Conservation (phyloP, 2,888 invertebrate genomes). For the Xestoiulus laeticollis region DNA sequence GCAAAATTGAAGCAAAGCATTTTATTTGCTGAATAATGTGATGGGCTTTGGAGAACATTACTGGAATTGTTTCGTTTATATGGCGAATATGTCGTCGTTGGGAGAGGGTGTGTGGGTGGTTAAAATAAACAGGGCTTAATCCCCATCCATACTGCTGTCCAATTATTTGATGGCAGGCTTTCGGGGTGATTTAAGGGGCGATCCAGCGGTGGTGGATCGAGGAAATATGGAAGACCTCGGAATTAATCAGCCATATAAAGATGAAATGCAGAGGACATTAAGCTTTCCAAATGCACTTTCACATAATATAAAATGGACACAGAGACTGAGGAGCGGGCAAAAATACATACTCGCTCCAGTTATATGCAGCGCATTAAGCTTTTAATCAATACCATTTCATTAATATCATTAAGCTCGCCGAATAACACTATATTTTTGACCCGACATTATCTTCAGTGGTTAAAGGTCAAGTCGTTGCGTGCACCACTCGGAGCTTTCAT, state of each 20-base stretch:
- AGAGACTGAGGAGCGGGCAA: background rate
- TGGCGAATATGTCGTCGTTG: background rate
- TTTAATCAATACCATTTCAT: conserved; percentile 26
- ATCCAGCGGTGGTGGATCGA: conserved; percentile 19
- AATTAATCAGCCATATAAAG: conserved; percentile 26
- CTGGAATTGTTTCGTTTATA: conserved; percentile 26
- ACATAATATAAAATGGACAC: conserved; percentile 19
- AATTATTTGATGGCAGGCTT: conserved; percentile 4
- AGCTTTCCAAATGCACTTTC: conserved; percentile 26
- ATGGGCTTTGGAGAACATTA: conserved; percentile 23
- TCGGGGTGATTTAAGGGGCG: conserved; percentile 19
- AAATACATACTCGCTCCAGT: no score
- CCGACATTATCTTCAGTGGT: conserved; percentile 19
- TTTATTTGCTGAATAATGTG: conserved; percentile 22
- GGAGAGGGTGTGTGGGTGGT: background rate
- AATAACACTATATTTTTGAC: conserved; percentile 26
- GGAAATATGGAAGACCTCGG: conserved; percentile 26
- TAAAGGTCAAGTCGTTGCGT: conserved; percentile 18
- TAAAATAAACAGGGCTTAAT: conserved; percentile 7
- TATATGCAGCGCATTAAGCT: background rate
- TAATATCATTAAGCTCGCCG: conserved; percentile 2
- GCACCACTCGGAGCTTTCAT: background rate
- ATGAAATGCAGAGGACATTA: conserved; percentile 26
- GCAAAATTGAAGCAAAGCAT: conserved; percentile 11
- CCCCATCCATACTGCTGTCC: conserved; percentile 12